These are phyloP conservation scores for Ecliptopera silaceata DNA, from an alignment of 2,888 invertebrate genomes.

Conservation along the genomic window DNA sequence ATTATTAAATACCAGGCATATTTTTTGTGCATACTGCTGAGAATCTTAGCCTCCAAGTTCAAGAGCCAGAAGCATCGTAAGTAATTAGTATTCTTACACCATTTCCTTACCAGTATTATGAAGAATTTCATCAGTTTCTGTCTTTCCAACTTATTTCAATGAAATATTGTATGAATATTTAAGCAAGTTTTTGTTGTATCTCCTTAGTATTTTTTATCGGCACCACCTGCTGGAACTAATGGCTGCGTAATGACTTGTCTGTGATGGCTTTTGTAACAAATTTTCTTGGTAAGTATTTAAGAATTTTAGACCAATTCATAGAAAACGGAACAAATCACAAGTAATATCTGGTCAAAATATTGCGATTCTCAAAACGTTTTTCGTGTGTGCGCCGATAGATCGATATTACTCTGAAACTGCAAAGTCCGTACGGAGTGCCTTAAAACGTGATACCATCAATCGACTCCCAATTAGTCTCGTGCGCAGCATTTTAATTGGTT, in stretches of 20 bases:
- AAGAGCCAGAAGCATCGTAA: too few relatives aligned
- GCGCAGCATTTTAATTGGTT: conserved; percentile 47
- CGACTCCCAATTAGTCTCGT: conserved; percentile 54
- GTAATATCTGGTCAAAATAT: neutral
- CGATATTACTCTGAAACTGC: conserved; percentile 2
- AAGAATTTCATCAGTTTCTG: neutral
- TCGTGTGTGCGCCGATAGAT: neutral
- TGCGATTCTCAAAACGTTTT: too few relatives aligned
- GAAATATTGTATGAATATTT: neutral
- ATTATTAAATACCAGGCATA: neutral
- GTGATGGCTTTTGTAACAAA: conserved; percentile 22
- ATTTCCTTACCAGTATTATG: too few relatives aligned
- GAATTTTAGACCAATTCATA: conserved; percentile 8
- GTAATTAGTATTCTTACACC: too few relatives aligned
- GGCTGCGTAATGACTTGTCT: conserved; percentile 23
- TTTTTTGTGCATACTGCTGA: neutral
- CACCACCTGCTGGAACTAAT: conserved; percentile 27
- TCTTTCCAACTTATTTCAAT: neutral
- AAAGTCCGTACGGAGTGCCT: conserved; percentile 2
- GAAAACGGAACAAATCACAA: neutral
- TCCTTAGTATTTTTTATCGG: conserved; percentile 18
- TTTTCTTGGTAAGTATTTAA: conserved; percentile 1
- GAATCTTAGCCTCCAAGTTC: too few relatives aligned
- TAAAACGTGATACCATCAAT: conserved; percentile 27
- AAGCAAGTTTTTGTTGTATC: conserved; percentile 9